Percentiles rank a stretch among this genome's conserved stretches.
These are phyloP conservation scores for Lissonota sp. DNA, from an alignment of 2,888 invertebrate species.

Conservation along the genomic window DNA sequence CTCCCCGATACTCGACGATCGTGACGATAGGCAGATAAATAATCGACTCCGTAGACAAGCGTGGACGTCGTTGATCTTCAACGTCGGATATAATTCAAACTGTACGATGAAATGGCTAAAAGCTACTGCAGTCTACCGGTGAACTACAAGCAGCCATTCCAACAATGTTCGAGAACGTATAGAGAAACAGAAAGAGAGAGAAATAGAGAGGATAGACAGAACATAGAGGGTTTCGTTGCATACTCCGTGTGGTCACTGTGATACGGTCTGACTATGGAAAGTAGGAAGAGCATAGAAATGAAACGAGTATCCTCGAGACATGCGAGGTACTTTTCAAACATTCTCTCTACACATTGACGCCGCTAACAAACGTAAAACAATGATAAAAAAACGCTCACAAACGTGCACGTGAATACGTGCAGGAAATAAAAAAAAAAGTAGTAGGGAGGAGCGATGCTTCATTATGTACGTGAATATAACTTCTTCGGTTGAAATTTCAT, in stretches of 20 bases:
- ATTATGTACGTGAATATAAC: slow-evolving; percentile 7
- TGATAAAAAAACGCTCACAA: not conserved
- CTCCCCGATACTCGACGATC: slow-evolving; percentile 28
- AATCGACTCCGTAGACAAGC: slow-evolving; percentile 26
- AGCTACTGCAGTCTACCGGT: slow-evolving; percentile 29
- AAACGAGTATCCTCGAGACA: slow-evolving; percentile 37
- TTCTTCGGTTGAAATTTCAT: slow-evolving; percentile 25
- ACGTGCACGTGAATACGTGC: not conserved
- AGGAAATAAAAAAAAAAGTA: slow-evolving; percentile 5
- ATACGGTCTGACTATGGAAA: slow-evolving; percentile 12
- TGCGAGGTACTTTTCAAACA: slow-evolving; percentile 20
- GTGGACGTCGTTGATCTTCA: slow-evolving; percentile 18
- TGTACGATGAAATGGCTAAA: not conserved
- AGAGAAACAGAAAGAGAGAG: slow-evolving; percentile 57
- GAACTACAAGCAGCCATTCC: slow-evolving; percentile 14
- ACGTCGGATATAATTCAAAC: slow-evolving; percentile 15
- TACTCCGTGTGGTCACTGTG: not conserved
- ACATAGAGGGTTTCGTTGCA: slow-evolving; percentile 16
- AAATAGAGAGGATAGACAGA: slow-evolving; percentile 46
- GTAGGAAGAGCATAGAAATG: slow-evolving; percentile 16
- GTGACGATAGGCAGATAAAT: slow-evolving; percentile 44
- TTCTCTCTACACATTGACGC: slow-evolving; percentile 14
- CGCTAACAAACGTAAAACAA: slow-evolving; percentile 37
- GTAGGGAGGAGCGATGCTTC: slow-evolving; percentile 40
- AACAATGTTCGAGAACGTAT: slow-evolving; percentile 34